Percentiles rank a stretch among this genome's conserved stretches.
phyloP scores from a whole-genome alignment of 2,888 invertebrate species.

The Rhogogaster chlorosoma region DNA sequence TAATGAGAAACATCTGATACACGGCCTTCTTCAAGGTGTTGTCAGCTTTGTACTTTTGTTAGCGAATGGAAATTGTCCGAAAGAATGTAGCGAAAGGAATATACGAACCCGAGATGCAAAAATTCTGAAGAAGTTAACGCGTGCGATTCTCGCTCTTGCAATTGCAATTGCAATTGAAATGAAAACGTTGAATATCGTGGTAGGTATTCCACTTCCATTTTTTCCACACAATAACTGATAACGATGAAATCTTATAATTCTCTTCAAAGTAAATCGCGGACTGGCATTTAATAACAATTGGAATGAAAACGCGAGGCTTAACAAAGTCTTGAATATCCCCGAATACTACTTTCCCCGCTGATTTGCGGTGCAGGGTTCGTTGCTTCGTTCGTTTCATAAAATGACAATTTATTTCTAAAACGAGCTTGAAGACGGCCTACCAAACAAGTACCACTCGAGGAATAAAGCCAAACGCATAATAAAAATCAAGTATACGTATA shows the following conservation, averaged over 20 bases:
- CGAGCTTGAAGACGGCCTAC: neutral
- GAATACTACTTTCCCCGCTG: neutral
- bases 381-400: neutral
- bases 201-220: no score
- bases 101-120: no score
- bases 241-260: no score
- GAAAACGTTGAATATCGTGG: neutral
- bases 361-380: neutral
- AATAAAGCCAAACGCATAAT: neutral
- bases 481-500: slow-evolving; percentile 17
- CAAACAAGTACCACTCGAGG: slow-evolving; percentile 16
- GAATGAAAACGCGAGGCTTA: neutral
- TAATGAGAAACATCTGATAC: neutral
- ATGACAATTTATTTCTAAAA: slow-evolving; percentile 27
- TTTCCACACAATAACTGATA: no score
- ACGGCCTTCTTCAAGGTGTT: neutral
- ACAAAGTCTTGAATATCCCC: neutral
- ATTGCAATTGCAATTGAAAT: neutral
- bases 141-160: neutral
- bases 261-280: neutral
- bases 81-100: neutral
- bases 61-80: neutral
- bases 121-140: neutral
- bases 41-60: neutral
- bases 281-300: slow-evolving; percentile 1